Percentiles rank a stretch among this genome's conserved stretches.
These are phyloP conservation scores for Falco peregrinus DNA, from an alignment of 2,797 vertebrate species.

Conservation along the genomic window DNA sequence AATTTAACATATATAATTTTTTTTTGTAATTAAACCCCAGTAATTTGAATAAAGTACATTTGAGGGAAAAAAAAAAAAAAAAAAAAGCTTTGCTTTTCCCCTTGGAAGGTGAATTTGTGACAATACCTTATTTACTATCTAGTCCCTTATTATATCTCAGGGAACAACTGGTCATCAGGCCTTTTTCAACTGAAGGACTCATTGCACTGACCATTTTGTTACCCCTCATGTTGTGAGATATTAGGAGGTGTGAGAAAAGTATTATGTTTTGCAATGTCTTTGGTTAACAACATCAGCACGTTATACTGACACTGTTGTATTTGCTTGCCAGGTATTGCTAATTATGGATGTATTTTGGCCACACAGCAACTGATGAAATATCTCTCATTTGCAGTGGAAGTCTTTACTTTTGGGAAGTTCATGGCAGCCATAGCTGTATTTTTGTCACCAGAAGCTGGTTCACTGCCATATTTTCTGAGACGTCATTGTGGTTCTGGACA, in stretches of 20 bases:
- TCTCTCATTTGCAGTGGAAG: neutral
- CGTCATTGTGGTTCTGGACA: neutral
- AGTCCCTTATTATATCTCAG: neutral
- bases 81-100: neutral
- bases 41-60: neutral
- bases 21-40: neutral
- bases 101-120: neutral
- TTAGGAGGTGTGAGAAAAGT: neutral
- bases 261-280: neutral
- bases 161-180: neutral
- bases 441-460: neutral
- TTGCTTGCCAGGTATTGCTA: neutral
- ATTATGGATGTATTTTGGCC: neutral
- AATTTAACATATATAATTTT: neutral
- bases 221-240: neutral
- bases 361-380: neutral
- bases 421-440: accelerated
- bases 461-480: neutral
- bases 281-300: neutral
- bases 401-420: neutral
- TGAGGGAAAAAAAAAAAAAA: neutral
- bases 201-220: neutral
- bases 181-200: neutral
- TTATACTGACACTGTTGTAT: neutral
- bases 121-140: neutral